Percentiles rank a stretch among this genome's conserved stretches.
phyloP scores from a whole-genome alignment of 1,140 invertebrate genomes.

The Trichonephila clavipes region DNA sequence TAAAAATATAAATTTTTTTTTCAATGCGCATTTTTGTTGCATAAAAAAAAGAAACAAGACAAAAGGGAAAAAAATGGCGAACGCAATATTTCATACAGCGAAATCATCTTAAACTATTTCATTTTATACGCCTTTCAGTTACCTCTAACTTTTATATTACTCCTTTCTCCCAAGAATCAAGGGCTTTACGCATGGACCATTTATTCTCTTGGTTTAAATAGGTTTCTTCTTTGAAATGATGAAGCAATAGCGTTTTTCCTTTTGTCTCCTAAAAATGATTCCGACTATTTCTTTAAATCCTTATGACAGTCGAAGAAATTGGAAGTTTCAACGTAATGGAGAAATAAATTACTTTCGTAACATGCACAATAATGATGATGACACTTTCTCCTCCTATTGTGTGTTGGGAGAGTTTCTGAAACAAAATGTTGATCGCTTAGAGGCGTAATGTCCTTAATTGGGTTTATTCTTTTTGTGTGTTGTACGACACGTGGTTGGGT shows the following conservation, averaged over 20 bases:
- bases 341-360: constrained; percentile 16
- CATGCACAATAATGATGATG: constrained; percentile 23
- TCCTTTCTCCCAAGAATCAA: not conserved
- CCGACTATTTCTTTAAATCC: constrained; percentile 27
- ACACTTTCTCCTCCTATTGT: not conserved
- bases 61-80: not conserved
- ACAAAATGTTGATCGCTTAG: constrained; percentile 18
- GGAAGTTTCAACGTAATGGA: constrained; percentile 14
- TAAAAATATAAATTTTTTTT: not conserved
- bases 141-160: not conserved
- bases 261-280: not conserved
- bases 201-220: constrained; percentile 17
- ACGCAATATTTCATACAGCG: not conserved
- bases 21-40: not conserved
- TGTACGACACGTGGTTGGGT: not conserved
- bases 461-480: not conserved
- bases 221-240: not conserved
- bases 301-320: constrained; percentile 29
- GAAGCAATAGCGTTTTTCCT: not conserved
- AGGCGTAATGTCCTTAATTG: constrained; percentile 18
- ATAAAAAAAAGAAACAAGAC: not conserved
- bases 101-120: not conserved
- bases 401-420: not conserved
- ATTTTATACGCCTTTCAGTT: not conserved
- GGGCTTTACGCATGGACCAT: not conserved